Evolutionary conservation across 2,113 vertebrate genomes (phyloP).

Genomic region (Mustela nigripes): DNA sequence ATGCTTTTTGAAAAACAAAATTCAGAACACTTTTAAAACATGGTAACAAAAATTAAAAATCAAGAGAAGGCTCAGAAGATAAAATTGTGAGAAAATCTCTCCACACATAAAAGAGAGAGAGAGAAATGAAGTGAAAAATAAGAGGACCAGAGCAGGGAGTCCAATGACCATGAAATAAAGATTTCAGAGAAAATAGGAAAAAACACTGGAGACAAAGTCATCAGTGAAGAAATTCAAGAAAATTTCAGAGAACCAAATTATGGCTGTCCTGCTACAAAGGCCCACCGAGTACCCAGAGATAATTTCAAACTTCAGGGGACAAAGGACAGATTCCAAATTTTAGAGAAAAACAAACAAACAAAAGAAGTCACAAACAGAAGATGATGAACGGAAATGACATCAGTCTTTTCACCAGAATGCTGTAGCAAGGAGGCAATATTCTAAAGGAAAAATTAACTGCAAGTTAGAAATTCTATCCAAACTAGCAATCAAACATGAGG

Average conservation of each 20-base stretch:
- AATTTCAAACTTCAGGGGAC: not conserved
- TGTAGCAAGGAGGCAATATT: not conserved
- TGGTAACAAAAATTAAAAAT: not conserved
- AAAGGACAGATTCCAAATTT: not conserved
- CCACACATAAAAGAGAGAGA: not conserved
- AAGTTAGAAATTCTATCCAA: not conserved
- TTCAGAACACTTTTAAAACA: not conserved
- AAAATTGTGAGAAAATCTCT: not conserved
- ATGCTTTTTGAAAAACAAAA: not conserved
- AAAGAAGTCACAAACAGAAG: not conserved
- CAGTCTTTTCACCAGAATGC: not conserved
- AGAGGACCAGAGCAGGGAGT: not conserved
- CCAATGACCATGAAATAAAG: not conserved
- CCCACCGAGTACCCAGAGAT: not conserved
- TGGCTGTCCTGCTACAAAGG: not conserved
- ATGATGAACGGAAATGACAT: not conserved
- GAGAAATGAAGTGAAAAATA: not conserved
- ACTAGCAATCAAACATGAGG: not conserved
- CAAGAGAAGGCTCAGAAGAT: not conserved
- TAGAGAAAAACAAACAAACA: not conserved
- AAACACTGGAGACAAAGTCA: not conserved
- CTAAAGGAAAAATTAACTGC: not conserved
- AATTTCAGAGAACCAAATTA: not conserved
- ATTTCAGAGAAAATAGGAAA: not conserved
- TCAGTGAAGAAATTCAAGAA: not conserved